phyloP scores from a whole-genome alignment of 2,797 vertebrate genomes.

The Periparus ater region DNA sequence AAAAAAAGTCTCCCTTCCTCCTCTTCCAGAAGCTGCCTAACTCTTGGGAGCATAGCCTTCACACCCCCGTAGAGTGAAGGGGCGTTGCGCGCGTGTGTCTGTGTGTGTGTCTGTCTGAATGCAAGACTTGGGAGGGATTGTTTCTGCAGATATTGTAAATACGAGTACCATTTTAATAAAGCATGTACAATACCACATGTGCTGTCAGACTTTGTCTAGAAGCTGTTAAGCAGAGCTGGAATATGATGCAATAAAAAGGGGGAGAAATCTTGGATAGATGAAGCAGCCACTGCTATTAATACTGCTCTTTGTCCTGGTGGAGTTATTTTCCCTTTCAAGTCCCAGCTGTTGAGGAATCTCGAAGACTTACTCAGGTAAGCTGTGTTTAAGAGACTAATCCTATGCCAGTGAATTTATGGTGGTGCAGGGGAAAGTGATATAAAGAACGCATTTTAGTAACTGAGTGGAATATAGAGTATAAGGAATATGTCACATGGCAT shows the following conservation, averaged over 20 bases:
- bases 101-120: slow-evolving; percentile 78
- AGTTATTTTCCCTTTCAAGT: not conserved
- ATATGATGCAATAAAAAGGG: not conserved
- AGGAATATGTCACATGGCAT: not conserved
- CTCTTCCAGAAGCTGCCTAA: slow-evolving; percentile 73
- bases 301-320: not conserved
- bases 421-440: not conserved
- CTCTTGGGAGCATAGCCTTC: slow-evolving; percentile 69
- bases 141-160: slow-evolving; percentile 93
- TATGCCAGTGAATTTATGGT: not conserved
- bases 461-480: not conserved
- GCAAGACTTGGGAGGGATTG: slow-evolving; percentile 73
- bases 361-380: slow-evolving; percentile 63
- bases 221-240: slow-evolving; percentile 71
- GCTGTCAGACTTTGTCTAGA: slow-evolving; percentile 86
- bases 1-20: slow-evolving; percentile 56
- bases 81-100: slow-evolving; percentile 66
- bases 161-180: slow-evolving; percentile 95
- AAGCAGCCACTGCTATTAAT: not conserved
- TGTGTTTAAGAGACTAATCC: slow-evolving; percentile 13
- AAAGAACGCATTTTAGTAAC: not conserved
- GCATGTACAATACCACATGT: slow-evolving; percentile 93
- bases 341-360: slow-evolving; percentile 10
- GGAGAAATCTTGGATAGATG: not conserved
- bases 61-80: slow-evolving; percentile 60